Evolutionary conservation across 92 coral and sea anemone species (phyloP), one percentile per base, ranked within the genome.

Genomic region (Porites evermanni): DNA sequence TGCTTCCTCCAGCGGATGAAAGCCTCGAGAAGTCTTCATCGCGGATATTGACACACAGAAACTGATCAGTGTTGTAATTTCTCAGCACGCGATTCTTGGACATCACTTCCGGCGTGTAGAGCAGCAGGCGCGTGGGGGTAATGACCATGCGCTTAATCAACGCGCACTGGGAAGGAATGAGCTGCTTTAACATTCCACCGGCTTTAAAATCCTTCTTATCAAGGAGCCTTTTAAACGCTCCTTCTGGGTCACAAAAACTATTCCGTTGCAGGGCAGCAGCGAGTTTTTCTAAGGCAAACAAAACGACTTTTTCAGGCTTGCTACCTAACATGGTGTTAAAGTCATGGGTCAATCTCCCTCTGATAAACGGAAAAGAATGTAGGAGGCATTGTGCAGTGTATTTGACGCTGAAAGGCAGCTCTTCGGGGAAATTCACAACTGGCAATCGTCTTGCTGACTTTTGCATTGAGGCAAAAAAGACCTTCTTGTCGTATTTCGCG

Each of bases 61-160:
- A 97, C 60, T 91, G 80, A 14, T 85, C 86, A 9, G 95, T 84
- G 75, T 86, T 78, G 91, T 86, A 97, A 76, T 95, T 82, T 54
- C 99, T 91, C 12, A 97, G 92, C 2, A 97, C 99, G 2, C 99
- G 98, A 74, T 97, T 97, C 88, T 93, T 95, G n/a, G 92, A 95
- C 95, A 95, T 95, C 73, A 97, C 88, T 77, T 97, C 99, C 67
- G 96, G 92, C 12, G 99, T 88, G 56, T 87, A 91, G 77, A 93
- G 92, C 23, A 97, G 83, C 16, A 93, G 88, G 3, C 99, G 88
- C 6, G 98, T 97, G 7, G 99, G 99, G 53, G 98, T 95, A 79
- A 97, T 85, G 21, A 95, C 96, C 83, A 97, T 94, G 11, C 99
- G 93, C 83, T 92, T 97, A 64, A 97, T 89, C 32, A 93, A 90